Evolutionary conservation across 2,113 vertebrate species (phyloP).

Genomic region (Heliornis fulica): DNA sequence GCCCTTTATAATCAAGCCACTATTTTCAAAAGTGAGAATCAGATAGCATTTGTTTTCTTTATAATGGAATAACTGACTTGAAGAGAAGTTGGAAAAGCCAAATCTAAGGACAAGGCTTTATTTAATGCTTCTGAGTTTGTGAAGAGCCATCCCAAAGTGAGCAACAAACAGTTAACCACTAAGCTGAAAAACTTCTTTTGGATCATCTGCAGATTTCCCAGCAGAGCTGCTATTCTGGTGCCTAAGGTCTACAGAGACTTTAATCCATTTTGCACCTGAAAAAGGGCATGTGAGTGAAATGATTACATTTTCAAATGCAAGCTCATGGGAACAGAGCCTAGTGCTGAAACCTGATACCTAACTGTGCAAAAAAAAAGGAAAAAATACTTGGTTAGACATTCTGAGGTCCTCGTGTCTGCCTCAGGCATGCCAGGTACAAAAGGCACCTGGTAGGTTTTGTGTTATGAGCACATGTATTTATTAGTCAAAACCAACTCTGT

Average conservation of each 20-base stretch:
- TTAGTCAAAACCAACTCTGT: not conserved
- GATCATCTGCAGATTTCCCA: not conserved
- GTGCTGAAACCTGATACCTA: not conserved
- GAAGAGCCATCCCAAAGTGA: not conserved
- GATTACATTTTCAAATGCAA: not conserved
- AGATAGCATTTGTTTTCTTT: not conserved
- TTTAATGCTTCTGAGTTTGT: not conserved
- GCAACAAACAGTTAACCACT: not conserved
- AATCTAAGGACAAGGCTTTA: not conserved
- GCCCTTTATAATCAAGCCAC: not conserved
- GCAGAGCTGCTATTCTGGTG: not conserved
- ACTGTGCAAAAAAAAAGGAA: not conserved
- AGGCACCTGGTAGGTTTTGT: fast-evolving
- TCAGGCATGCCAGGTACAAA: not conserved
- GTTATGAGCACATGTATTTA: not conserved
- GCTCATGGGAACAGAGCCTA: not conserved
- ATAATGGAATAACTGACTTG: not conserved
- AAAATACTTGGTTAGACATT: not conserved
- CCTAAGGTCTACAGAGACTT: not conserved
- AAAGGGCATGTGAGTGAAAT: not conserved
- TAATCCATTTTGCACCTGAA: not conserved
- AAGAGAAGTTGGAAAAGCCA: not conserved
- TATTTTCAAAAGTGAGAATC: not conserved
- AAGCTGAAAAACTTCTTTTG: not conserved
- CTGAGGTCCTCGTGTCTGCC: not conserved